Conservation (phyloP, 2,888 invertebrate species). For the Dendrolimus houi region DNA sequence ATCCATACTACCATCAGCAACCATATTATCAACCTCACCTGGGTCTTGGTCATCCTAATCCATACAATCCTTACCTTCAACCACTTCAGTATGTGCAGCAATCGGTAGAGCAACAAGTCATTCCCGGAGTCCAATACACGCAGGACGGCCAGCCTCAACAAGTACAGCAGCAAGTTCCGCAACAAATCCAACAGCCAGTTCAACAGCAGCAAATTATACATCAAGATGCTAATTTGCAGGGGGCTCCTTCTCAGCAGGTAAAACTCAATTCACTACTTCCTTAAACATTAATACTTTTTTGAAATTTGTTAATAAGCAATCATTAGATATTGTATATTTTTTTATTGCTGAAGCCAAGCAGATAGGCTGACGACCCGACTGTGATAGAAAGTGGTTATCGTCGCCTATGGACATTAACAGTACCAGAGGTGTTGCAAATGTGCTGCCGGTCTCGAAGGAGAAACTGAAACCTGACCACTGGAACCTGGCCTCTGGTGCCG, state of each 20-base stretch:
- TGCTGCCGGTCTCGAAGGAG: too few relatives aligned
- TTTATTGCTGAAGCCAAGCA: too few relatives aligned
- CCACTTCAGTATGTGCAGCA: not conserved
- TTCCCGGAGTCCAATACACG: not conserved
- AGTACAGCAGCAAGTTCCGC: not conserved
- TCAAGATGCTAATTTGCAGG: not conserved
- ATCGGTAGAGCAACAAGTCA: constrained; percentile 1
- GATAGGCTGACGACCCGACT: too few relatives aligned
- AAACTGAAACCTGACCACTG: too few relatives aligned
- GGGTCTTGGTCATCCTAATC: not conserved
- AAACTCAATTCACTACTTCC: not conserved
- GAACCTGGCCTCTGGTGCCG: too few relatives aligned
- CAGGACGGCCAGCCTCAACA: not conserved
- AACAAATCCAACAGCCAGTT: not conserved
- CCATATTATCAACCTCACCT: not conserved
- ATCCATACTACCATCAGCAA: not conserved
- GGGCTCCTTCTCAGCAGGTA: not conserved
- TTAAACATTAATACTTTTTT: too few relatives aligned
- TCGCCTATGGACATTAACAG: too few relatives aligned
- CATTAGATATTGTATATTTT: too few relatives aligned
- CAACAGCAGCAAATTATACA: not conserved
- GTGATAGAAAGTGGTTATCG: too few relatives aligned
- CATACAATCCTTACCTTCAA: not conserved
- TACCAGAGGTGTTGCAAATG: too few relatives aligned
- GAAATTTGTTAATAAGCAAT: too few relatives aligned